Evolutionary conservation across 2,888 invertebrate species (phyloP), one percentile per base, ranked within the genome.

Genomic region (Dendrolimus pini): DNA sequence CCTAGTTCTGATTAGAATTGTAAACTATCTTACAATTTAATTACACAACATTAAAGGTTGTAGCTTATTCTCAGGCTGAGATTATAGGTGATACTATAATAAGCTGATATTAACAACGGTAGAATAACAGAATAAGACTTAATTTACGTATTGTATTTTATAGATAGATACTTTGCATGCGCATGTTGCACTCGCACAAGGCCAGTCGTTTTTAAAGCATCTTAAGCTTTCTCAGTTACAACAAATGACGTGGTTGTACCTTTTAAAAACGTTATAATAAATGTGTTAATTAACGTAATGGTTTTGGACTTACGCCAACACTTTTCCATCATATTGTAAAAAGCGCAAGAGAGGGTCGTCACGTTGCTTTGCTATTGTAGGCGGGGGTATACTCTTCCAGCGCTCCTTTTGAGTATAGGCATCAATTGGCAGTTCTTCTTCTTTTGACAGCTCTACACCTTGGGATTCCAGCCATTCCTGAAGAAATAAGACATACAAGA

Each of bases 391-490:
- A 0, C 67, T 72, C 69, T 83, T 89, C 87, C 82, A 92, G 54
- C 71, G 78, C 65, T 84, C 92, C 69, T 75, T 91, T 72, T 91
- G 82, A 0, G 89, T 91, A 75, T 95, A 95, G 0, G 94, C 93
- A 80, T 97, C 97, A 12, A 89, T 83, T 0, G 96, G 96, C 62
- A 94, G 74, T 30, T 91, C 88, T 78, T 96, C 96, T 10, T 93
- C 87, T 30, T 93, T 93, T 41, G 93, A 93, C 54, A 97, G 78
- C 62, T 94, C 94, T 56, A 97, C 87, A 1, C 97, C 97, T 85
- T 97, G 96, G 67, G 96, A 96, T 62, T 92, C 93, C 75, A 97
- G 83, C 90, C 94, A 97, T 84, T 97, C 94, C 95, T 95, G 74
- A 12, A 41, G 59, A 13, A 60, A 53, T 53, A 53, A n/a, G 30